phyloP scores from a whole-genome alignment of 2,797 vertebrate genomes.

The Acanthis flammea region DNA sequence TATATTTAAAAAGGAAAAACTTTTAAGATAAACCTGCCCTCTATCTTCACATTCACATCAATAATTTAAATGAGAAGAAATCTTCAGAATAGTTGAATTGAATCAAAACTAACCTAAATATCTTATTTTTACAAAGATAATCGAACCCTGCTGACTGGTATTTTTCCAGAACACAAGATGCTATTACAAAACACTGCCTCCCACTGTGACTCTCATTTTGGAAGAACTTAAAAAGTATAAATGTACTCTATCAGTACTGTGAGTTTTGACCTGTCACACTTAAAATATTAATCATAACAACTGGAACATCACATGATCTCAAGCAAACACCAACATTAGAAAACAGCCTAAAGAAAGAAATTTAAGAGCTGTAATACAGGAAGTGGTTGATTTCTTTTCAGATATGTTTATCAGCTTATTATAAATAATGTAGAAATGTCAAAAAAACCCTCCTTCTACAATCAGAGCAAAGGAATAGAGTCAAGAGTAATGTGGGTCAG shows the following conservation, averaged over 20 bases:
- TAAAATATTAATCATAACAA: slow-evolving; percentile 2
- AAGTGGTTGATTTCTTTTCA: background rate
- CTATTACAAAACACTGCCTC: background rate
- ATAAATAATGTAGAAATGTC: background rate
- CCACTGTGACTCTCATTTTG: background rate
- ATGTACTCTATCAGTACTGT: background rate
- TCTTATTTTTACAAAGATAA: background rate
- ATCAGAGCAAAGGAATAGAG: background rate
- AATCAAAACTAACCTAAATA: background rate
- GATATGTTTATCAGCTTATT: background rate
- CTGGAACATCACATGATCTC: background rate
- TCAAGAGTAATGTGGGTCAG: background rate
- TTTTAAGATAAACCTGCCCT: background rate
- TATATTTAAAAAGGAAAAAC: background rate
- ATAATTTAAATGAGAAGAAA: background rate
- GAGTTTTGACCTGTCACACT: background rate
- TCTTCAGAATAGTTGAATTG: background rate
- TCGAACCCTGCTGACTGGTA: background rate
- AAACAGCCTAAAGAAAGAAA: background rate
- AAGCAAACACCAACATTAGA: background rate
- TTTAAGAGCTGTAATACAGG: background rate
- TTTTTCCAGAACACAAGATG: background rate
- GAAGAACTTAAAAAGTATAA: slow-evolving; percentile 1
- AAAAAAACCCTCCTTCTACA: background rate
- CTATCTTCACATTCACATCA: background rate